Percentiles rank a stretch among this genome's conserved stretches.
These are phyloP conservation scores for Pachyseris speciosa DNA, from an alignment of 64 coral and sea anemone genomes.

Conservation along the genomic window DNA sequence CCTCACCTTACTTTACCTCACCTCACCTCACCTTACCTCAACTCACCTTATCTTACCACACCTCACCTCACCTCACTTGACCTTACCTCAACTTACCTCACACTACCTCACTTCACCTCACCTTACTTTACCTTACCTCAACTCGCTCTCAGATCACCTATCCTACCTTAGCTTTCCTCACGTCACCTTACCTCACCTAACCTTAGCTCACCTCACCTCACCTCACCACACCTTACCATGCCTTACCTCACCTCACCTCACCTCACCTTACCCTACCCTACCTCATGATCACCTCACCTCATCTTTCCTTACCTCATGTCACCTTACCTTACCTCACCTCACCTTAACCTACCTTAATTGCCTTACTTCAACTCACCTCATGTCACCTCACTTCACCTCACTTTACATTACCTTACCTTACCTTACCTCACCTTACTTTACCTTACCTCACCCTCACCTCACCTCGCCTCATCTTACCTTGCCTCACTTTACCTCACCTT, in stretches of 20 bases:
- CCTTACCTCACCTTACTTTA: too few species aligned
- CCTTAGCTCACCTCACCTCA: neutral
- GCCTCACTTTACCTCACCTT: too few species aligned
- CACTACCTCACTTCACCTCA: too few species aligned
- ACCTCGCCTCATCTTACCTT: too few species aligned
- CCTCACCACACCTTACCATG: neutral
- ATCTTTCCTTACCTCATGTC: neutral
- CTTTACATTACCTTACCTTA: too few species aligned
- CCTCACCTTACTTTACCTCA: neutral
- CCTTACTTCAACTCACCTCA: neutral
- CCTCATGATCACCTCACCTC: too few species aligned
- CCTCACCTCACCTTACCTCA: too few species aligned
- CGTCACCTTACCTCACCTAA: neutral
- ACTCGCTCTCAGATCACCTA: neutral
- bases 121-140: slow-evolving; percentile 19
- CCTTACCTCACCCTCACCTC: too few species aligned
- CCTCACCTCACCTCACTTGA: neutral
- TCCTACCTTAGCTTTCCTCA: neutral
- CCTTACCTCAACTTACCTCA: neutral
- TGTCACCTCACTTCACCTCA: neutral
- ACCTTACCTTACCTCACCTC: too few species aligned
- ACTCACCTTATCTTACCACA: too few species aligned
- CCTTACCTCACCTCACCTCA: neutral
- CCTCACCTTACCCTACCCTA: neutral
- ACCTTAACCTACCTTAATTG: neutral